Conservation (phyloP, 2,113 vertebrate species). For the Archilochus colubris region DNA sequence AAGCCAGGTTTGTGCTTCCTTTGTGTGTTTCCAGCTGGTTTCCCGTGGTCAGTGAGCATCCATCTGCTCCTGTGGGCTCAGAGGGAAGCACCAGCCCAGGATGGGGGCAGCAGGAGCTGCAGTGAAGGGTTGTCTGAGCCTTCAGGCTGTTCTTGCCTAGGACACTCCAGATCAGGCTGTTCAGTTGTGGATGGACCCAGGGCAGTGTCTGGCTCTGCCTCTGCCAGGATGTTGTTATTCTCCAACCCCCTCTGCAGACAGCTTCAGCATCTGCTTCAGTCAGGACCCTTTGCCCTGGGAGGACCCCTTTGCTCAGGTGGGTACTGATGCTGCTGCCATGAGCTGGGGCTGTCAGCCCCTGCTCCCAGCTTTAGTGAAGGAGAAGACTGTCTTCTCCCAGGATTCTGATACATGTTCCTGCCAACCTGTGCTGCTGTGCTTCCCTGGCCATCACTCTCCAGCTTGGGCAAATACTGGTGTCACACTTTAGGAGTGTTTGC, state of each 20-base stretch:
- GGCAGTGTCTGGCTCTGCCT: background rate
- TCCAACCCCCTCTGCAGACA: background rate
- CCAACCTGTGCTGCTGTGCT: background rate
- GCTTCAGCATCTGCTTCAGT: background rate
- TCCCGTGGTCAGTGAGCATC: rapidly evolving
- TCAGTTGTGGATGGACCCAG: background rate
- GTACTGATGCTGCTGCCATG: background rate
- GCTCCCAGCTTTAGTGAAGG: background rate
- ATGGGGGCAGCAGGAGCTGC: background rate
- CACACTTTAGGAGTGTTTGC: background rate
- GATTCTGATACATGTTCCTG: background rate
- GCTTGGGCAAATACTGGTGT: background rate
- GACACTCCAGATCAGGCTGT: background rate
- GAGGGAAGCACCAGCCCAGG: background rate
- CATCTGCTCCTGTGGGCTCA: background rate
- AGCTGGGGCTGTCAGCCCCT: background rate
- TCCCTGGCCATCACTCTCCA: background rate
- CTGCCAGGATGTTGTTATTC: background rate
- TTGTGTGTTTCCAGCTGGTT: background rate
- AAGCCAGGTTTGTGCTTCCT: background rate
- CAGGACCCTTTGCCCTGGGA: background rate
- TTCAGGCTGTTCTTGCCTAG: background rate
- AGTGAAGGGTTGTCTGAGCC: background rate
- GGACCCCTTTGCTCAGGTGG: rapidly evolving
- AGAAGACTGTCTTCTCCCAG: background rate